Base-by-base conservation (phyloP, 2,888 invertebrate species). In the Lepidocyrtoides sp. region DNA sequence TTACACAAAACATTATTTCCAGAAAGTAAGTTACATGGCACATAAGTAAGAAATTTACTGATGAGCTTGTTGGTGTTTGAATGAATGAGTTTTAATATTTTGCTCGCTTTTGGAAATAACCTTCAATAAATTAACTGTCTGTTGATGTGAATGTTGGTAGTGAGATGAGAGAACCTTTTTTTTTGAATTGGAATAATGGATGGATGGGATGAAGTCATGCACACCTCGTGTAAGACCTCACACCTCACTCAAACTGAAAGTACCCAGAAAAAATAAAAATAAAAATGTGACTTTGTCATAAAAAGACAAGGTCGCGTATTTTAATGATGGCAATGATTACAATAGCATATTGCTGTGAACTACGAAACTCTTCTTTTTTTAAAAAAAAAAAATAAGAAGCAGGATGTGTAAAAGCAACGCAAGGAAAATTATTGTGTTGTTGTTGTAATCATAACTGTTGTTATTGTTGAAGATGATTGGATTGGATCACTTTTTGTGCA, bases 391-490 rank as follows among this genome's bases (percentile, higher is more conserved):
- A 36, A 44, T 23, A 72, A 72, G 3, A 10, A 77, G 48, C 48
- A 83, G 83, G 83, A 83, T 83, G 44, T 66, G 83, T 66, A 63
- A 83, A 83, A 77, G 77, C 77, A 77, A 26, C 17, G 17, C n/a
- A 17, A 36, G 10, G 1, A 41, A 69, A 41, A 69, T 77, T 54
- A 32, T 10, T 29, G 23, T 23, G 2, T 44, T 77, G 51, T 77
- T n/a, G n/a, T n/a, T n/a, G n/a, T n/a, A n/a, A n/a, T n/a, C n/a
- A n/a, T n/a, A 8, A 54, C 10, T 77, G 5, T 77, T 17, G 48
- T 20, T 48, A 48, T 75, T 75, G 29, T 51, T 29, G 17, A 51
- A 7, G 36, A 32, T 69, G 63, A 63, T 26, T 29, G 29, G 48
- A 48, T 57, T 12, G 20, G 10, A 14, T 12, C 2, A 14, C 12